Conservation (phyloP, 2,888 invertebrate genomes). For the Leucophora obtusa region DNA sequence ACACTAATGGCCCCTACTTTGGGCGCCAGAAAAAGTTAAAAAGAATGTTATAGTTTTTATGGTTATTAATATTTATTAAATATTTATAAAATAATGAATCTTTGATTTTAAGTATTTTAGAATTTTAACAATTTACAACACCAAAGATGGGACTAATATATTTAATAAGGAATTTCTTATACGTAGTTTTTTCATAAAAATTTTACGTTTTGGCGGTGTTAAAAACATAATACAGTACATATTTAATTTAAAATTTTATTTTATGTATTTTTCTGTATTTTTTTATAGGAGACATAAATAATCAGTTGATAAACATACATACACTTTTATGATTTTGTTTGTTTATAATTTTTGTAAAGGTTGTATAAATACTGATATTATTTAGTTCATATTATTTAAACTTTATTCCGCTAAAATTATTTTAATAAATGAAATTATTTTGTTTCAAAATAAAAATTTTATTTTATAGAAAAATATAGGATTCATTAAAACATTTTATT, state of each 20-base stretch:
- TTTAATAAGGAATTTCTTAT: no score
- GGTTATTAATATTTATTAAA: no score
- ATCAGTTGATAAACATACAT: conserved; percentile 5
- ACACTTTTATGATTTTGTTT: not conserved
- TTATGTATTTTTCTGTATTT: not conserved
- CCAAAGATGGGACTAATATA: no score
- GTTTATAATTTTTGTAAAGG: not conserved
- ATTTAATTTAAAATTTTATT: conserved; percentile 11
- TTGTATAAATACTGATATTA: not conserved
- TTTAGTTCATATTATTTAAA: conserved; percentile 7
- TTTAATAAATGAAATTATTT: no score
- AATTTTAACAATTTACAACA: no score
- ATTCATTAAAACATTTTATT: not conserved
- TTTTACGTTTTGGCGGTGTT: not conserved
- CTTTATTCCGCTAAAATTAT: no score
- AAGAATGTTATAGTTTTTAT: no score
- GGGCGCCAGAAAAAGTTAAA: no score
- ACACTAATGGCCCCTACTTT: no score
- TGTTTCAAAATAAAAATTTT: no score
- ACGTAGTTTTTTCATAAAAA: not conserved
- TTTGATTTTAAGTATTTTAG: no score
- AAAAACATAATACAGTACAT: not conserved
- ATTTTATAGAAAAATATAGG: not conserved
- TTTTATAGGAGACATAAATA: conserved; percentile 10
- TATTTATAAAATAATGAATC: no score